Evolutionary conservation across 2,797 vertebrate species (phyloP), one percentile per base, ranked within the genome.

Genomic region (Apogon talboti): DNA sequence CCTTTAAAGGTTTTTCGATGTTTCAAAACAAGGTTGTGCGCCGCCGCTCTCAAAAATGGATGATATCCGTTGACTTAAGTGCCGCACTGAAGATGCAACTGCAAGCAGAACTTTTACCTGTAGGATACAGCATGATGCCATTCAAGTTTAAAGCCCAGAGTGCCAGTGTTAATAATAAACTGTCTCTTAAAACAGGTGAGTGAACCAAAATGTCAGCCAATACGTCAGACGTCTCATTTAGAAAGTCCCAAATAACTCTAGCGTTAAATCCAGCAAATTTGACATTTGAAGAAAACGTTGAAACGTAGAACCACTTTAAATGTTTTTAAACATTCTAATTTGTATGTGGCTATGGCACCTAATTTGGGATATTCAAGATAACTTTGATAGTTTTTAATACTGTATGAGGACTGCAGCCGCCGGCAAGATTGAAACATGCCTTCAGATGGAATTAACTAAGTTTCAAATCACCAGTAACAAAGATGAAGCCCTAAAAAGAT

Each of bases 361-460:
- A 55, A 72, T 78, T 77, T 71, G 42, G 54, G 47, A 70, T 76
- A 76, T 56, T 70, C 9, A 11, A 43, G 50, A 73, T 46, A 60
- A 67, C 24, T 61, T 48, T 56, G 4, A 54, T 46, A 76, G 56
- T 78, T 86, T 43, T 83, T 45, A 62, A 65, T 78, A 82, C 55
- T 57, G 45, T 16, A 74, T 41, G 64, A 67, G 64, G 33, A 61
- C 24, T 61, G 64, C 14, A 67, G 72, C 73, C 15, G 7, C 43
- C 43, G 76, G 74, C 51, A 62, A 65, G 47, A 74, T 35, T 58
- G 42, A 77, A 83, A 56, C 53, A 54, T 66, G 81, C 82, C 84
- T 82, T 70, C 35, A 85, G 81, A 80, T 45, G 80, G 82, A 87
- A 88, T 90, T 84, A 86, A 76, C 71, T 12, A 77, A 70, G 42